Conservation (phyloP, 2,797 vertebrate species). For the Phrynocephalus vlangalii region DNA sequence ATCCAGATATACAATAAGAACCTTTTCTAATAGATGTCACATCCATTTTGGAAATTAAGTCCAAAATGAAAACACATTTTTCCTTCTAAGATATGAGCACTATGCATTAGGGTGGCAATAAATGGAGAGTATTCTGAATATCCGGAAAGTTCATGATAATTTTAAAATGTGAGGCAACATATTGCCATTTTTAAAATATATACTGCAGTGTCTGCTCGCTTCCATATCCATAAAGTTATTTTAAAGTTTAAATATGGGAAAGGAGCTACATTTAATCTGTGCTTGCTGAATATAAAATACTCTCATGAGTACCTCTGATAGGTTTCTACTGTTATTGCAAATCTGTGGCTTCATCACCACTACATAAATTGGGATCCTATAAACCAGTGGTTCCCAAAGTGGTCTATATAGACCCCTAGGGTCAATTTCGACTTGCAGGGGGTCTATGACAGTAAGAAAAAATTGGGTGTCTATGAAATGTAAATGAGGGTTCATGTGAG, state of each 20-base stretch:
- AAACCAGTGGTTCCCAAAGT: too few species aligned
- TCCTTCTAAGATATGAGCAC: not conserved
- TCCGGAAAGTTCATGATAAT: constrained; percentile 19
- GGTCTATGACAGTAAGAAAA: too few species aligned
- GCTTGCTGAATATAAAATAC: not conserved
- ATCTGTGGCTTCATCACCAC: not conserved
- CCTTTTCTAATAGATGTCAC: constrained; percentile 27
- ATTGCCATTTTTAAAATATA: constrained; percentile 33
- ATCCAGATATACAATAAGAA: constrained; percentile 4
- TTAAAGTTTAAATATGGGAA: constrained; percentile 32
- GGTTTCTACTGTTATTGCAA: constrained; percentile 18
- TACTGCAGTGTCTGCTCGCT: constrained; percentile 4
- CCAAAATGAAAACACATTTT: constrained; percentile 42
- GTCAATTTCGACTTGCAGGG: too few species aligned
- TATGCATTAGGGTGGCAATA: constrained; percentile 5
- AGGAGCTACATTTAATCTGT: not conserved
- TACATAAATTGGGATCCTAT: not conserved
- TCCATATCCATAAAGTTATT: constrained; percentile 5
- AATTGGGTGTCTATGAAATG: too few species aligned
- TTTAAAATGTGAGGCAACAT: constrained; percentile 19
- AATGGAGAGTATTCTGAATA: constrained; percentile 3
- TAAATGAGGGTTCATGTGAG: too few species aligned
- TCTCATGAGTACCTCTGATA: constrained; percentile 13
- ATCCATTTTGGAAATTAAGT: constrained; percentile 46
- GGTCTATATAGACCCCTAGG: too few species aligned